Evolutionary conservation across 2,113 vertebrate genomes (phyloP), one percentile per base, ranked within the genome.

Genomic region (Catagonus wagneri): DNA sequence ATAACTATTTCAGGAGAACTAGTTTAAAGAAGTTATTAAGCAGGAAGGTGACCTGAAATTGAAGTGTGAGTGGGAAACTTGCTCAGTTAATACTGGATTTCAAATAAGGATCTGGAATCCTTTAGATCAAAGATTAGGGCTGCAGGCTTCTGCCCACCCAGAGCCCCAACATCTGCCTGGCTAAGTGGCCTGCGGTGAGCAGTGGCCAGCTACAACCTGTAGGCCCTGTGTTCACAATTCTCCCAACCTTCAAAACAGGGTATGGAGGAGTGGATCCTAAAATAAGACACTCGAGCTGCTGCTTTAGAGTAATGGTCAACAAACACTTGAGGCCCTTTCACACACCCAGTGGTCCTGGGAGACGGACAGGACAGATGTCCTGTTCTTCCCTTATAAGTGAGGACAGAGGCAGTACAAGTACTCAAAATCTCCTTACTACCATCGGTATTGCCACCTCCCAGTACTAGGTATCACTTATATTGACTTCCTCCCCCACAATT

Each of bases 1-100:
- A 86, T 97, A 96, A 91, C 72, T 83, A 54, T 76, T 76, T 78
- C 52, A 90, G 79, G 63, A 93, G 52, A 88, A 75, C 34, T 22
- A 52, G 27, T 39, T 52, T 69, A 25, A 69, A 92, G 95, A 85
- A 19, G 19, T n/a, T 72, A 79, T 3, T 39, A 27, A 71, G 32
- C 50, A 63, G 19, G 54, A 84, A 81, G 72, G 84, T 83, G 19
- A 52, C 84, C 39, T 44, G 91, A 63, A 39, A 10, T 32, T 27
- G 34, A 44, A 34, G 2, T 44, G 39, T 23, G 25, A 74, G 29
- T 39, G 12, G 69, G 63, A 81, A 23, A 34, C 20, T 3, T 66
- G 27, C 20, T 50, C 9, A 32, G 16, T 39, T 9, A 69, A 34
- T 29, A 9, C 84, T 27, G n/a, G 39, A 7, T 75, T 52, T 68